Conservation (phyloP, 2,888 invertebrate species). For the Helobdella robusta region DNA sequence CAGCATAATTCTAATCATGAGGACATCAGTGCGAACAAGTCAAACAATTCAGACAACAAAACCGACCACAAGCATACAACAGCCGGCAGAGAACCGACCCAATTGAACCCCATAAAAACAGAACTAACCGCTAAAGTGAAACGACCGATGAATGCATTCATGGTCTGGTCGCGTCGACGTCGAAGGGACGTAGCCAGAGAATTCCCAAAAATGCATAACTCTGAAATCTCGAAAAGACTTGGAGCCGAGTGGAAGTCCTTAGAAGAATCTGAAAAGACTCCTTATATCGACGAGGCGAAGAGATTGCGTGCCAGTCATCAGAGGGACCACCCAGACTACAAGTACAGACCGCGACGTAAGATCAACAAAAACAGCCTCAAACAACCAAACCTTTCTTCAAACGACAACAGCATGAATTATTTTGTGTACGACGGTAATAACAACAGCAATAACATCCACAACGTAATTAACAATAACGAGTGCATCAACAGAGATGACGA, state of each 20-base stretch:
- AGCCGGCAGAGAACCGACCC: no score
- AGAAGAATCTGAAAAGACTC: conserved; percentile 17
- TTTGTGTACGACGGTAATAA: no score
- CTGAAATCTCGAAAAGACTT: conserved; percentile 24
- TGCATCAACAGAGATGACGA: no score
- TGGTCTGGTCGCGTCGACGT: conserved; percentile 17
- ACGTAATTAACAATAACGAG: neutral
- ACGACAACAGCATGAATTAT: neutral
- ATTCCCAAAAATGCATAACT: conserved; percentile 23
- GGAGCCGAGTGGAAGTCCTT: conserved; percentile 24
- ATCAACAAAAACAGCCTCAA: neutral
- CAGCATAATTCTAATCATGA: no score
- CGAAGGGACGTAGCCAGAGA: conserved; percentile 7
- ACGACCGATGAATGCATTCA: conserved; percentile 24
- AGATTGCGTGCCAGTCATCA: conserved; percentile 21
- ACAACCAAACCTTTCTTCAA: neutral
- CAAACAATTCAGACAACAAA: no score
- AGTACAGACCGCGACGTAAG: conserved; percentile 19
- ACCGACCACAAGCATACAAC: no score
- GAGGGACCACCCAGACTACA: conserved; percentile 18
- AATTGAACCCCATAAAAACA: no score
- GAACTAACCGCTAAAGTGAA: no score
- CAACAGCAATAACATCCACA: no score
- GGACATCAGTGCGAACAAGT: no score
- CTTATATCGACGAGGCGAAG: conserved; percentile 22